Evolutionary conservation across 2,797 vertebrate species (phyloP).

Genomic region (Acipenser transmontanus): DNA sequence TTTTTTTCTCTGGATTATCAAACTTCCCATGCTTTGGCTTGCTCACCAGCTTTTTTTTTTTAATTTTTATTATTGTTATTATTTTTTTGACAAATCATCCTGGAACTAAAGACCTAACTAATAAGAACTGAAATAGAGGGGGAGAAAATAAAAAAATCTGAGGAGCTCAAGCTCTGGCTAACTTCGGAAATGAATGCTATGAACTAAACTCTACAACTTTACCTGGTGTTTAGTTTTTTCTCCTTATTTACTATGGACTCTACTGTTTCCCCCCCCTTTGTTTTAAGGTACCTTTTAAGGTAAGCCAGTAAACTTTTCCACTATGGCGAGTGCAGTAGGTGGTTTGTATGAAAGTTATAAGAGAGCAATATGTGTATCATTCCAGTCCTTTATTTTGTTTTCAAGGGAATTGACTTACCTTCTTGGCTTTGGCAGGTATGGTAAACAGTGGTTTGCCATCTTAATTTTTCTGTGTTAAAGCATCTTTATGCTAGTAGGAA

Average conservation of each 20-base stretch:
- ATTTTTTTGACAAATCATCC: too few species aligned
- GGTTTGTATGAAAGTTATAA: constrained; percentile 39
- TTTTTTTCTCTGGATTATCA: constrained; percentile 11
- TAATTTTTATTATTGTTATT: not conserved
- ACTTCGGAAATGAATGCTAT: constrained; percentile 49
- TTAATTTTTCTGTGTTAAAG: constrained; percentile 67
- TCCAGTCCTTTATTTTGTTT: constrained; percentile 51
- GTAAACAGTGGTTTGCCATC: constrained; percentile 75
- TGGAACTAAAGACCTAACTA: too few species aligned
- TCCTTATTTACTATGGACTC: constrained; percentile 59
- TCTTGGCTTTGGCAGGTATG: constrained; percentile 70
- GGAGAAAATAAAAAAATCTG: constrained; percentile 18
- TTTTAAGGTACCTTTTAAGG: constrained; percentile 52
- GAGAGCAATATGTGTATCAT: constrained; percentile 58
- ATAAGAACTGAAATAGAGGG: not conserved
- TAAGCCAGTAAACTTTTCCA: constrained; percentile 54
- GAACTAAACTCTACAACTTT: constrained; percentile 49
- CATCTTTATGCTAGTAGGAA: constrained; percentile 75
- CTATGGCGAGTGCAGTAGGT: constrained; percentile 59
- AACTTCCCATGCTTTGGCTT: too few species aligned
- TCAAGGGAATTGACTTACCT: constrained; percentile 63
- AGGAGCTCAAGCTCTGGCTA: constrained; percentile 65
- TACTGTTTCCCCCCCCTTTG: constrained; percentile 40
- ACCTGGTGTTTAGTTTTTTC: constrained; percentile 49
- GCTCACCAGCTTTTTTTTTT: too few species aligned